phyloP scores from a whole-genome alignment of 2,888 invertebrate genomes.

The Polydrusus cervinus region DNA sequence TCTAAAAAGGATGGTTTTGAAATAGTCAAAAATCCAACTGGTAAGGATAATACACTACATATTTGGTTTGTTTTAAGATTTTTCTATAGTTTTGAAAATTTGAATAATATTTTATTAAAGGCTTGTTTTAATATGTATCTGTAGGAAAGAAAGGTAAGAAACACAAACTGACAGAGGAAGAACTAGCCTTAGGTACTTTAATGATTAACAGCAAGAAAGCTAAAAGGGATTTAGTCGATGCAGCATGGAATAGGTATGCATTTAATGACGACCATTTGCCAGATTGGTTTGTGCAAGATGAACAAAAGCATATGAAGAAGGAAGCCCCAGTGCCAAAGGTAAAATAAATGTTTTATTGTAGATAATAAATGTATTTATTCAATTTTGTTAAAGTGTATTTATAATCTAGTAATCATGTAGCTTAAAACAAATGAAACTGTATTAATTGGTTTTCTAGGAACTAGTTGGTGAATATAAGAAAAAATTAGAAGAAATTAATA shows the following conservation, averaged over 20 bases:
- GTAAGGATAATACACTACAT: conserved; percentile 40
- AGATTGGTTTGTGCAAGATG: conserved; percentile 97
- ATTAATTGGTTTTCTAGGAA: conserved; percentile 72
- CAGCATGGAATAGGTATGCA: conserved; percentile 93
- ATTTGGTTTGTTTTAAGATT: background rate
- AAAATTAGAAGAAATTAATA: conserved; percentile 89
- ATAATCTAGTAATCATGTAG: too few species aligned
- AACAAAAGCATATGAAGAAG: conserved; percentile 90
- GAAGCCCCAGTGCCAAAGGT: conserved; percentile 89
- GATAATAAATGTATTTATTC: too few species aligned
- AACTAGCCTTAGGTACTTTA: conserved; percentile 93
- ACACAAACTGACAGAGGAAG: conserved; percentile 86
- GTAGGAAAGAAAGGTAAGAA: conserved; percentile 59
- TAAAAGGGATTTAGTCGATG: conserved; percentile 91
- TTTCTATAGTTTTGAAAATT: background rate
- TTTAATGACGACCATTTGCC: conserved; percentile 95
- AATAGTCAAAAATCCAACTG: conserved; percentile 74
- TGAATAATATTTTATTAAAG: conserved; percentile 6
- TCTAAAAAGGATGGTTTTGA: conserved; percentile 79
- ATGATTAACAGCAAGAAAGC: conserved; percentile 93
- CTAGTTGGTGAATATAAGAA: conserved; percentile 90
- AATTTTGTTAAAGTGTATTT: too few species aligned
- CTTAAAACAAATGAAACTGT: too few species aligned
- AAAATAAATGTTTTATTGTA: conserved; percentile 32
- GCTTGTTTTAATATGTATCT: conserved; percentile 28